phyloP scores from a whole-genome alignment of 2,888 invertebrate genomes.

The Pristionchus entomophagus region DNA sequence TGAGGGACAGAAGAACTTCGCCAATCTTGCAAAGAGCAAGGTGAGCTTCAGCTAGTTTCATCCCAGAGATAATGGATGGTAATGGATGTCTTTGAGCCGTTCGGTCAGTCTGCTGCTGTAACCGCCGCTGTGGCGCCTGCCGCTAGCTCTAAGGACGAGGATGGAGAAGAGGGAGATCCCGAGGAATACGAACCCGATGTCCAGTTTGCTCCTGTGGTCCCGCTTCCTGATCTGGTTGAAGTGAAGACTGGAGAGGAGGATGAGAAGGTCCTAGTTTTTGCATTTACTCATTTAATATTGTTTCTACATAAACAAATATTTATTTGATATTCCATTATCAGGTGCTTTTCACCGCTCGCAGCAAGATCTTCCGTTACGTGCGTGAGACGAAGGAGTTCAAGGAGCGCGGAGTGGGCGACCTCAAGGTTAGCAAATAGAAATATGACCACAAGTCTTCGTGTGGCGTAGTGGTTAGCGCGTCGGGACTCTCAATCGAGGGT shows the following conservation, averaged over 20 bases:
- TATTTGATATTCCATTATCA: slow-evolving; percentile 10
- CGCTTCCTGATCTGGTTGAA: slow-evolving; percentile 74
- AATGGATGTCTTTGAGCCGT: background rate
- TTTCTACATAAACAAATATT: background rate
- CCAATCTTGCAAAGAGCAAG: slow-evolving; percentile 55
- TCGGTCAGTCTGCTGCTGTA: background rate
- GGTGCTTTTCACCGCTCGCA: slow-evolving; percentile 76
- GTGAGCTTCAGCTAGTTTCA: slow-evolving; percentile 24
- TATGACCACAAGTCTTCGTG: background rate
- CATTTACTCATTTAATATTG: background rate
- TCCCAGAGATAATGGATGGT: no score
- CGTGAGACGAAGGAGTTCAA: slow-evolving; percentile 76
- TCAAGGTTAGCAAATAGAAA: slow-evolving; percentile 75
- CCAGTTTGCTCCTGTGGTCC: slow-evolving; percentile 72
- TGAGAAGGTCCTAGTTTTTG: slow-evolving; percentile 62
- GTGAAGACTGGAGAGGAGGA: slow-evolving; percentile 75
- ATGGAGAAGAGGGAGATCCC: slow-evolving; percentile 49
- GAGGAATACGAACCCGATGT: slow-evolving; percentile 67
- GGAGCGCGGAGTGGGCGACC: slow-evolving; percentile 79
- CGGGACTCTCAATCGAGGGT: background rate
- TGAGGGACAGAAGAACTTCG: slow-evolving; percentile 59
- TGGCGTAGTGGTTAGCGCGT: slow-evolving; percentile 30
- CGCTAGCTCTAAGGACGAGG: slow-evolving; percentile 47
- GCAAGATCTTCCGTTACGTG: slow-evolving; percentile 77
- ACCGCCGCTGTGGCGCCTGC: background rate